phyloP scores from a whole-genome alignment of 2,888 invertebrate genomes.

The Psococerastis gibbosa region DNA sequence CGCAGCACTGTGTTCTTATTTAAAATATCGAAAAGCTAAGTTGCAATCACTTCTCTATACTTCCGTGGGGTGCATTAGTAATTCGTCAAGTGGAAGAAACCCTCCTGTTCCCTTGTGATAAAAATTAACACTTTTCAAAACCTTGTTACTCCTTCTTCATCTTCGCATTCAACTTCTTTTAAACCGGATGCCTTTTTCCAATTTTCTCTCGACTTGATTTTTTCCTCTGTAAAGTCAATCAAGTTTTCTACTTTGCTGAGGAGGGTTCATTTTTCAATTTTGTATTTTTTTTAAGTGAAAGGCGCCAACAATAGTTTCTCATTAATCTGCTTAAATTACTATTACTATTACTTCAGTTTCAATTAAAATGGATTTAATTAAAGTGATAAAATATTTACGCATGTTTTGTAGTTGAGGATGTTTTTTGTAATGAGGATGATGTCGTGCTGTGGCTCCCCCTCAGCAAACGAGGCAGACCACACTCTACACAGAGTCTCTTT shows the following conservation, averaged over 20 bases:
- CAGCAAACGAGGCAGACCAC: too few species aligned
- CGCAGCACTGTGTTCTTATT: constrained; percentile 10
- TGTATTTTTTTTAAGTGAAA: too few species aligned
- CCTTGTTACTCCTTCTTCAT: constrained; percentile 3
- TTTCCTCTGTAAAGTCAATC: background rate
- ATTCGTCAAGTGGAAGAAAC: constrained; percentile 8
- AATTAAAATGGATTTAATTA: too few species aligned
- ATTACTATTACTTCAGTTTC: too few species aligned
- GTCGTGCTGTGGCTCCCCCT: too few species aligned
- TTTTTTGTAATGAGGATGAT: too few species aligned
- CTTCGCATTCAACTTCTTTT: background rate
- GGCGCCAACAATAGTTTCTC: too few species aligned
- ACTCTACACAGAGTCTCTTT: too few species aligned
- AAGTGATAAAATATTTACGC: too few species aligned
- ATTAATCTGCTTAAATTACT: too few species aligned
- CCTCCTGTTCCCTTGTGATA: constrained; percentile 8
- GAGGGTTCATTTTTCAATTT: too few species aligned
- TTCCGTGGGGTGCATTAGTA: constrained; percentile 5
- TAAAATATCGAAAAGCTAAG: constrained; percentile 9
- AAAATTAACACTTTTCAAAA: constrained; percentile 10
- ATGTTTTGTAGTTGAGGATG: too few species aligned
- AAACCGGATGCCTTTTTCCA: background rate
- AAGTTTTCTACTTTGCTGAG: constrained; percentile 3
- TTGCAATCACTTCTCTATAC: constrained; percentile 8
- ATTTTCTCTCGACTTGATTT: background rate